Conservation (phyloP, 2,797 vertebrate species). For the Odontamblyopus lacepedii region DNA sequence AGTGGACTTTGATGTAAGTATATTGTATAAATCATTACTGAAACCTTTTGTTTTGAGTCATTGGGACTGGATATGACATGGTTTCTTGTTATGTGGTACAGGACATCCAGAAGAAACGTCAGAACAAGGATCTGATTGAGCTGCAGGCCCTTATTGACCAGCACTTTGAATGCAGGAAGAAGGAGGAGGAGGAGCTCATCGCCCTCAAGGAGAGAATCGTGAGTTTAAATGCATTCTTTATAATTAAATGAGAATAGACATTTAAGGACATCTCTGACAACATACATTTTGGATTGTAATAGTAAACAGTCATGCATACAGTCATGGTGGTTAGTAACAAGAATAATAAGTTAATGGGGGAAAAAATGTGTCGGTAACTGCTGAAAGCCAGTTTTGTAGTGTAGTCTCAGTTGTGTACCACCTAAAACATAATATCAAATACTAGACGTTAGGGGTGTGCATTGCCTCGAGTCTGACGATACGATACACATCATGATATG, state of each 20-base stretch:
- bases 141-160: constrained; percentile 93
- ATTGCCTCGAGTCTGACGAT: too few species aligned
- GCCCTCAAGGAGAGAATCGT: constrained; percentile 95
- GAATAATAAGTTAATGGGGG: too few species aligned
- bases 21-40: not conserved
- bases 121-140: constrained; percentile 96
- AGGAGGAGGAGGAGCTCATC: constrained; percentile 95
- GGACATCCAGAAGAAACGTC: constrained; percentile 98
- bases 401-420: too few species aligned
- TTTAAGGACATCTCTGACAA: not conserved
- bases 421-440: too few species aligned
- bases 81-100: constrained; percentile 39
- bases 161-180: constrained; percentile 93
- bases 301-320: not conserved
- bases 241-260: not conserved
- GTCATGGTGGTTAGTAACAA: not conserved
- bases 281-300: not conserved
- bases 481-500: too few species aligned
- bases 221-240: constrained; percentile 57
- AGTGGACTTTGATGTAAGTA: constrained; percentile 98
- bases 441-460: too few species aligned
- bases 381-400: too few species aligned
- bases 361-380: too few species aligned
- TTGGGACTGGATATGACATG: not conserved
- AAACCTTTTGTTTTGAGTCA: not conserved